Base-by-base conservation (phyloP, 2,888 invertebrate species). In the Sipha maydis region DNA sequence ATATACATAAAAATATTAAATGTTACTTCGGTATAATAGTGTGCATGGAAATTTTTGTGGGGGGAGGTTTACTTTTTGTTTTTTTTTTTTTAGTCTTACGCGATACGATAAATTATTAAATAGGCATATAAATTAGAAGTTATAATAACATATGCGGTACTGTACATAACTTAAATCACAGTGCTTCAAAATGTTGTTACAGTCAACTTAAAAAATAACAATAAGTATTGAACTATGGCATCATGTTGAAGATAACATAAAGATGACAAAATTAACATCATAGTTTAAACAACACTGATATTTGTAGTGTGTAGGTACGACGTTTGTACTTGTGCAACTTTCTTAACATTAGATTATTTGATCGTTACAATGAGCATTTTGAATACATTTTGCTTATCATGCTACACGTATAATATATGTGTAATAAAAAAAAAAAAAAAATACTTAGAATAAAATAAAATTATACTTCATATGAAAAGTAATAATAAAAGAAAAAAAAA, bases 291-390 rank as follows among this genome's bases (percentile, higher is more conserved):
- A 21, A 73, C 38, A 75, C 73, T 80, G 41, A 61, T 88, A 73
- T 61, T 73, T 75, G 41, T 48, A 19, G 67, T 31, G 67, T 88
- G 61, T 88, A 17, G 38, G 61, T 61, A 88, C 17, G 38, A 48
- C 61, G 14, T 88, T 88, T 88, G 80, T 88, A 88, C 80, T 88
- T 61, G 80, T 80, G 86, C 61, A 31, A 80, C 48, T 48, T 41
- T 88, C 80, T 80, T 88, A 88, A 88, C 21, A 31, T 73, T 75
- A 88, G 38, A 67, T 73, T 71, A 41, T 88, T 88, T 88, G 86
- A 88, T 88, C 86, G 56, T 88, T 75, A 75, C 41, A 80, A 80
- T 88, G 86, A 86, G 79, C 86, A 79, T 56, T 78, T 86, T 86
- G 38, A 86, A 79, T 73, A 80, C 41, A 88, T 56, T 73, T 75